Evolutionary conservation across 2,113 vertebrate genomes (phyloP), one percentile per base, ranked within the genome.

Genomic region (Pipa parva): DNA sequence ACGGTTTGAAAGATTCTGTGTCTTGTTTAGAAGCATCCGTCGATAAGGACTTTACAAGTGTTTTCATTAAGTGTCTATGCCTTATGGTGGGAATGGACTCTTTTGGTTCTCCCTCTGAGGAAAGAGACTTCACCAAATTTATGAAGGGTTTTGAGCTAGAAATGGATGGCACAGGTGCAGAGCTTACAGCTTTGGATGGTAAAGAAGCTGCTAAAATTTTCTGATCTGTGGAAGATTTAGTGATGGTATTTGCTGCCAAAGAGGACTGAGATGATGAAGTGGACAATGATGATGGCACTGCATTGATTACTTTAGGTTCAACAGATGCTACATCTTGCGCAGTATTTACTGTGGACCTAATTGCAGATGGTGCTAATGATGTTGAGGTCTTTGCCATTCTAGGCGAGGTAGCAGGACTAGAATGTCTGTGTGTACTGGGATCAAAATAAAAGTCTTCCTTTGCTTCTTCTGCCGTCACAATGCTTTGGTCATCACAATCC

Each of bases 11-110:
- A 70, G 81, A 84, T 24, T 98, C 95, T 1, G 84, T 67, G 49
- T 97, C 93, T 17, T 90, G 88, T 64, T 91, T 90, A 12, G 94
- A 90, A 10, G 93, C 90, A 76, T 99, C 97, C 0, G 94, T 93
- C 71, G 96, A 98, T 60, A 99, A 85, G 73, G 97, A 99, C 78
- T 97, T 99, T 59, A 98, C 97, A 20, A 99, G 84, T 1, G 92
- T 93, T 83, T 97, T 99, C 95, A 99, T 98, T 78, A 99, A 83
- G 78, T 98, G 94, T 25, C 95, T 85, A 42, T 95, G 96, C 70
- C 93, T 86, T 3, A 80, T 73, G 0, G 93, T 81, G 13, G 71
- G 88, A 56, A 51, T 82, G 59, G 73, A 72, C 29, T 98, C 96
- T 80, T 90, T 93, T 76, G 93, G 90, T 75, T 99, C 97, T 24